Evolutionary conservation across 1,140 invertebrate species (phyloP).

Genomic region (Leptoteleia sp.): DNA sequence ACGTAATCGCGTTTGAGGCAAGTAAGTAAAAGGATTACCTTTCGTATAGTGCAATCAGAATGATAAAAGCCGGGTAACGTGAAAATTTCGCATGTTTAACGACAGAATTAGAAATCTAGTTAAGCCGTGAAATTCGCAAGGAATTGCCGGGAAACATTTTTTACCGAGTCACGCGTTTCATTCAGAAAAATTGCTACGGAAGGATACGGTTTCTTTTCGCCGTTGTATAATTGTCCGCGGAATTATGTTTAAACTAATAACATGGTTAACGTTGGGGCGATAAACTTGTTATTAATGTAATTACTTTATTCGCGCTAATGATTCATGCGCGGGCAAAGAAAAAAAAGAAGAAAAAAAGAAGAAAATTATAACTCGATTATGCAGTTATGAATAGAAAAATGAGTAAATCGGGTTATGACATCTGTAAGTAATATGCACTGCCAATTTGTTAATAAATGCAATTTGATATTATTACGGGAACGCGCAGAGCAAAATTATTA

Average conservation of each 20-base stretch:
- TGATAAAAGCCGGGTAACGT: conserved; percentile 35
- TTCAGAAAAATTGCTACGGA: conserved; percentile 7
- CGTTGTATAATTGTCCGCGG: neutral
- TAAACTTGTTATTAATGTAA: conserved; percentile 19
- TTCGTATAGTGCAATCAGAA: conserved; percentile 34
- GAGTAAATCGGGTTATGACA: neutral
- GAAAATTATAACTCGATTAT: neutral
- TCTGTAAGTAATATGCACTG: neutral
- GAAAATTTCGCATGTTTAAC: conserved; percentile 50
- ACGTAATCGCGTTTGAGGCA: conserved; percentile 19
- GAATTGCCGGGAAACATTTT: conserved; percentile 3
- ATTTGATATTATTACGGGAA: no score
- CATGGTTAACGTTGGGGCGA: neutral
- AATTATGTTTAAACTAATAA: conserved; percentile 10
- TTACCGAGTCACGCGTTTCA: conserved; percentile 12
- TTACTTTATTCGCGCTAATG: conserved; percentile 8
- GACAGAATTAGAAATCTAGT: conserved; percentile 49
- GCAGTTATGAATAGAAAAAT: neutral
- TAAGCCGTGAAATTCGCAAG: conserved; percentile 25
- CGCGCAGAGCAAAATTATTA: no score
- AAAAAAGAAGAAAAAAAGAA: no score
- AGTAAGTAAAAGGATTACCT: conserved; percentile 51
- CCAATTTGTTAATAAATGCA: no score
- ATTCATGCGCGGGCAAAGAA: conserved; percentile 1
- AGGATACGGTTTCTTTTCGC: conserved; percentile 1